Percentiles rank a stretch among this genome's conserved stretches.
phyloP scores from a whole-genome alignment of 2,797 vertebrate species.

The Tokudaia tokunoshimensis region DNA sequence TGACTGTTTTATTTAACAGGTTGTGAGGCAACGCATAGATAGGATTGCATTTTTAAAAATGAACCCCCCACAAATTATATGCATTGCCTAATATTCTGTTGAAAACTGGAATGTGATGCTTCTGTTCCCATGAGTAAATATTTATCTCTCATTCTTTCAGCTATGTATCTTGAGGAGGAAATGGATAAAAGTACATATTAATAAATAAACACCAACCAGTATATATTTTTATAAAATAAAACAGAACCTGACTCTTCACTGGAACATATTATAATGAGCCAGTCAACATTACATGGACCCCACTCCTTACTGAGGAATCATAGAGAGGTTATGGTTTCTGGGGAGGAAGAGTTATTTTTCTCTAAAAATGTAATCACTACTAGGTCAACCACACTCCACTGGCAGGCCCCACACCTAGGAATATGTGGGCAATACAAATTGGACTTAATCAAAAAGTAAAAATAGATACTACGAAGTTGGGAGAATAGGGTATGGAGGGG shows the following conservation, averaged over 20 bases:
- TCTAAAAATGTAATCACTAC: background rate
- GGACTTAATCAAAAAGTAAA: background rate
- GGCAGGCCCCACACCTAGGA: background rate
- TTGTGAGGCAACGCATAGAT: background rate
- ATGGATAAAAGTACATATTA: background rate
- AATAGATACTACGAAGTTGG: background rate
- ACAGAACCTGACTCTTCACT: background rate
- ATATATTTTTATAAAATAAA: background rate
- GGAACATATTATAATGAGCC: background rate
- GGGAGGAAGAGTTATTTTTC: background rate
- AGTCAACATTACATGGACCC: background rate
- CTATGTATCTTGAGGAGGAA: background rate
- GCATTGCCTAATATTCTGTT: background rate
- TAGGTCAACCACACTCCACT: background rate
- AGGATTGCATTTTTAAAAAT: background rate
- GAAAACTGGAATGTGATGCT: background rate
- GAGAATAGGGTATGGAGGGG: too few relatives aligned
- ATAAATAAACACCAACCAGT: background rate
- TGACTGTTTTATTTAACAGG: background rate
- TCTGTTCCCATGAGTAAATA: background rate
- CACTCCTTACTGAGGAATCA: background rate
- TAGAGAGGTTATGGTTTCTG: background rate
- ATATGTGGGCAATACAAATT: background rate
- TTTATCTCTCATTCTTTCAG: background rate
- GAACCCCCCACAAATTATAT: background rate